Evolutionary conservation across 2,888 invertebrate species (phyloP), one percentile per base, ranked within the genome.

Genomic region (Eilema griseolum): DNA sequence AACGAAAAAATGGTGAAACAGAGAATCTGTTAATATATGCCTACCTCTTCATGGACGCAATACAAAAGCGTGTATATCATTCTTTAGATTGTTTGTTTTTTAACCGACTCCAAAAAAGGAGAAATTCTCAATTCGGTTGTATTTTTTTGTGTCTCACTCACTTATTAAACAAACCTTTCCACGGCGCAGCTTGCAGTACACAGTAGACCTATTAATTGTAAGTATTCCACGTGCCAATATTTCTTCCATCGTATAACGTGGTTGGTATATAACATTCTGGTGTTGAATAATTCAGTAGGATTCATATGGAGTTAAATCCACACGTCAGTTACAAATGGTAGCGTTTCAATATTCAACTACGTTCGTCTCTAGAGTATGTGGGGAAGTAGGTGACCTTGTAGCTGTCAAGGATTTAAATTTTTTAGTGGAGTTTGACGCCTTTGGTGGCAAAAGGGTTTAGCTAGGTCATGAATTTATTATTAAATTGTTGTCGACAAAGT

Each of bases 211-310:
- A 52, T 24, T 66, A 66, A 66, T 59, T 66, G 33, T 66, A 66
- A 66, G 57, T 66, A 74, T 77, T 69, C 61, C 74, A 72, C 71
- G 71, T 70, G 61, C 59, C 72, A 56, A 70, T 66, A 66, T 41
- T 66, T 68, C 74, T 70, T 74, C 41, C 41, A 16, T 74, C 75
- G 67, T 71, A 70, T 75, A 77, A 71, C 60, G 72, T 83, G 77
- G 74, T 78, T 70, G 73, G 76, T 80, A 81, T 80, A 82, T 83
- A 83, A 84, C 66, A 83, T 82, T 81, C 67, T 71, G 11, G 68
- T 65, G 60, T 65, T 89, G 85, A 85, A 89, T 89, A 79, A 89
- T 87, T 82, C 85, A 89, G 83, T 80, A 81, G 67, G 24, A 57
- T 65, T 75, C 74, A 77, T 82, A 81, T 80, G 82, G 81, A 82